Base-by-base conservation (phyloP, 2,888 invertebrate genomes). In the Dryocosmus kuriphilus region DNA sequence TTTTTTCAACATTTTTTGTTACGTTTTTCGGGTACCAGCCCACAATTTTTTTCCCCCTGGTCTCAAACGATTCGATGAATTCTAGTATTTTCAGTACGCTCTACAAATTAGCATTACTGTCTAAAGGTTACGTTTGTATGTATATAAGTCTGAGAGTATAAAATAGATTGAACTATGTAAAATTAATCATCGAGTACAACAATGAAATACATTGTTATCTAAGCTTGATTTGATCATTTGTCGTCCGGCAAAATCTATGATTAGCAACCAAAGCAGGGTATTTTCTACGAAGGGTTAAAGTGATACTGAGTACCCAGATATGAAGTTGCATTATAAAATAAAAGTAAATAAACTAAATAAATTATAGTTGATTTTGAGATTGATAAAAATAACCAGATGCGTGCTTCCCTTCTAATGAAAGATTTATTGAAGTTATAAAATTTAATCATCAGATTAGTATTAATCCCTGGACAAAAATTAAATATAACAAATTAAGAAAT, bases 171-270 rank as follows among this genome's bases (percentile, higher is more conserved):
- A 60, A 27, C 16, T 1, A 60, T 27, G 11, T 24, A 4, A 71
- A 46, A 30, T 30, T 32, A 22, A 55, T 14, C 71, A 71, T 30
- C 30, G 24, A 27, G 51, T 71, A 51, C 27, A 60, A 71, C 51
- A 71, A 71, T 51, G 30, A 55, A 71, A 46, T 71, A 71, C 71
- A 71, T 71, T 71, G 71, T 71, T 51, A 71, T 30, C 27, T 71
- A 71, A 71, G 71, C 51, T 71, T 71, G 51, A 51, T 30, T 71
- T 19, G 32, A 51, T 51, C 71, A 71, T 71, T 71, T 71, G 71
- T 71, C 71, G 71, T 51, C 4, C 51, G 8, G 71, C 71, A 51
- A 71, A 71, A 71, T 71, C 71, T 71, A 71, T 71, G 51, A 71
- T 71, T 71, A 71, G 71, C 27, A 41, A 32, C 11, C 22, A n/a